Base-by-base conservation (phyloP, 1,140 invertebrate genomes). In the Temnothorax longispinosus region DNA sequence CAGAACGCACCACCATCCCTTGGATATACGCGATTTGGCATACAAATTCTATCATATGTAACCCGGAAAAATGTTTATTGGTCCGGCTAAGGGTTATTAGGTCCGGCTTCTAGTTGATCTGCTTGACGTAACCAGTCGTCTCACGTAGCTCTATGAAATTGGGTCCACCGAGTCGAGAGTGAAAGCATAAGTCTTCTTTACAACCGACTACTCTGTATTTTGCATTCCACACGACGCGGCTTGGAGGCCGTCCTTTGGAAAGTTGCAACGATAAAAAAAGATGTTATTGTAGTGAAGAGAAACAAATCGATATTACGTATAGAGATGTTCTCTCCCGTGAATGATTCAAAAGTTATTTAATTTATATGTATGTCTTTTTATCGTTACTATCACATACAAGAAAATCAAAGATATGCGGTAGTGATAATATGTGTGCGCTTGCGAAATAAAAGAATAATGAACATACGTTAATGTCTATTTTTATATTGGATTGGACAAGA, bases 11-110 rank as follows among this genome's bases (percentile, higher is more conserved):
- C 50, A 60, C 60, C 77, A 60, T 87, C 74, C 67, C 69, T 15
- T 35, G 75, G 75, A 87, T 87, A 86, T 54, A 84, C 77, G 78
- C 91, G 84, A 93, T 89, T 89, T 91, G 76, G 92, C 91, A 94
- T 94, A 94, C 92, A 93, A 94, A 94, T 94, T 93, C 72, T 44
- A 78, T 84, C 67, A 82, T 93, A 93, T 92, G 91, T 91, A 91
- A 87, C 89, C 64, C 58, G 77, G 87, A 90, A 65, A 62, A 90
- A 90, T 76, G 89, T 87, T 90, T 91, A 91, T 90, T 84, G 89
- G 44, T 32, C 32, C 72, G 74, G 86, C 89, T 90, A 88, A 90
- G 60, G 90, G 84, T 90, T 91, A 90, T 90, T 91, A 91, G 89
- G 89, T 88, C 87, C 84, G 78, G 87, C 76, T 62, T 44, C 60